A percentile compares a stretch with the other conserved stretches of the same genome.
Evolutionary conservation across 2,797 vertebrate genomes (phyloP).

Genomic region (Anableps anableps): DNA sequence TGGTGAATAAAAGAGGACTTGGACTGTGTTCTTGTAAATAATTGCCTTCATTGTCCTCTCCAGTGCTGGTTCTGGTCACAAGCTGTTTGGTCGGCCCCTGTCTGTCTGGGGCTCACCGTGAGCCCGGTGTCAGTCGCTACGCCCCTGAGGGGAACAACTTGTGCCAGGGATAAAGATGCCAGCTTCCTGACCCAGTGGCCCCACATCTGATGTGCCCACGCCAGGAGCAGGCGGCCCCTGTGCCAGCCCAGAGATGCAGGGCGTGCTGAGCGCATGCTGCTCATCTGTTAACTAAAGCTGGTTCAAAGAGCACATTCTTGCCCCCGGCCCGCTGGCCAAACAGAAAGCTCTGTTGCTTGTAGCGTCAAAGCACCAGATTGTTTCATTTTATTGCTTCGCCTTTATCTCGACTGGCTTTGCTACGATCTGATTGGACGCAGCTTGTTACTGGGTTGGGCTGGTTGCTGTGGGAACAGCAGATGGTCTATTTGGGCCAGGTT

Average conservation of each 20-base stretch:
- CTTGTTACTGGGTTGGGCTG: conserved; percentile 62
- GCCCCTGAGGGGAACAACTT: conserved; percentile 77
- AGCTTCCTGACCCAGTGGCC: conserved; percentile 79
- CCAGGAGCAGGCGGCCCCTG: conserved; percentile 65
- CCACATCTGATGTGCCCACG: conserved; percentile 73
- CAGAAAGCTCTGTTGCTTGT: conserved; percentile 65
- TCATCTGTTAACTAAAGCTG: conserved; percentile 75
- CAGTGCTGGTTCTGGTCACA: conserved; percentile 84
- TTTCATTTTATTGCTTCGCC: conserved; percentile 76
- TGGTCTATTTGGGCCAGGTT: conserved; percentile 72
- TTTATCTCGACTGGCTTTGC: conserved; percentile 67
- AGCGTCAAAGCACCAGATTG: conserved; percentile 78
- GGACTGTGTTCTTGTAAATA: conserved; percentile 84
- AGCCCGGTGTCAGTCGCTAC: conserved; percentile 76
- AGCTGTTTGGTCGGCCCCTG: conserved; percentile 87
- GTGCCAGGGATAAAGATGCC: conserved; percentile 84
- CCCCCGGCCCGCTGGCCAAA: conserved; percentile 62
- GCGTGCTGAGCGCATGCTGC: conserved; percentile 74
- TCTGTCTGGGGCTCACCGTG: conserved; percentile 85
- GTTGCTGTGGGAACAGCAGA: conserved; percentile 68
- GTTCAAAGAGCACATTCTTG: conserved; percentile 82
- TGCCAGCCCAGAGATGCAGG: conserved; percentile 66
- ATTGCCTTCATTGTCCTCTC: conserved; percentile 83
- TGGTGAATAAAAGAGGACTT: conserved; percentile 75
- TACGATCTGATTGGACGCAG: conserved; percentile 71